Evolutionary conservation across 2,797 vertebrate genomes (phyloP).

Genomic region (Gila robusta): DNA sequence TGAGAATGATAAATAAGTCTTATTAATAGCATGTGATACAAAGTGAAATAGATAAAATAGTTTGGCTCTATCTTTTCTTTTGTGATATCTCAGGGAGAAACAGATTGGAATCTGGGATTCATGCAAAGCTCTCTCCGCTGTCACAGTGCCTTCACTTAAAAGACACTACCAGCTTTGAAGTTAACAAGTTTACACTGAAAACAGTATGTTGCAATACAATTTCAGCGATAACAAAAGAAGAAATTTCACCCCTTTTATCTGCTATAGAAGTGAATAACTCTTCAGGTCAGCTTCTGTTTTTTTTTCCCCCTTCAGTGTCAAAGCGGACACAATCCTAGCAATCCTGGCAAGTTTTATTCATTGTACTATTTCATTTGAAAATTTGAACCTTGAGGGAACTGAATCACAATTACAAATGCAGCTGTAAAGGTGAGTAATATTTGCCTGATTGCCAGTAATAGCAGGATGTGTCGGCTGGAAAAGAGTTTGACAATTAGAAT

Average conservation of each 20-base stretch:
- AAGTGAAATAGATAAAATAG: slow-evolving; percentile 9
- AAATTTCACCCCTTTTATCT: slow-evolving; percentile 7
- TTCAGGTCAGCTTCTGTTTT: background rate
- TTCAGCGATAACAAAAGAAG: background rate
- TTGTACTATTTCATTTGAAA: background rate
- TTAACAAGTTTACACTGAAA: slow-evolving; percentile 36
- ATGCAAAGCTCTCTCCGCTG: slow-evolving; percentile 19
- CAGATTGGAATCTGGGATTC: slow-evolving; percentile 27
- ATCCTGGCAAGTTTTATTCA: background rate
- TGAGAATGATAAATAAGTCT: slow-evolving; percentile 18
- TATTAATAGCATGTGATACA: background rate
- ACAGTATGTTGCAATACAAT: background rate
- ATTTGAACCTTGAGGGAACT: background rate
- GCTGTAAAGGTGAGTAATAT: background rate
- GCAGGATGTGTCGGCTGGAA: background rate
- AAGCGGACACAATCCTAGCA: background rate
- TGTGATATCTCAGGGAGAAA: slow-evolving; percentile 10
- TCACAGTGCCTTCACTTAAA: slow-evolving; percentile 29
- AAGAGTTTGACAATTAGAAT: slow-evolving; percentile 1
- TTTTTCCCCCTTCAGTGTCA: background rate
- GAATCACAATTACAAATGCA: background rate
- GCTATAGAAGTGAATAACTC: background rate
- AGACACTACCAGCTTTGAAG: slow-evolving; percentile 26
- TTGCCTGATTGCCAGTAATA: slow-evolving; percentile 20
- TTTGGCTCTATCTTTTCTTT: slow-evolving; percentile 8